Percentiles rank a stretch among this genome's conserved stretches.
Conservation (phyloP, 2,113 vertebrate genomes). For the Alosa alosa region DNA sequence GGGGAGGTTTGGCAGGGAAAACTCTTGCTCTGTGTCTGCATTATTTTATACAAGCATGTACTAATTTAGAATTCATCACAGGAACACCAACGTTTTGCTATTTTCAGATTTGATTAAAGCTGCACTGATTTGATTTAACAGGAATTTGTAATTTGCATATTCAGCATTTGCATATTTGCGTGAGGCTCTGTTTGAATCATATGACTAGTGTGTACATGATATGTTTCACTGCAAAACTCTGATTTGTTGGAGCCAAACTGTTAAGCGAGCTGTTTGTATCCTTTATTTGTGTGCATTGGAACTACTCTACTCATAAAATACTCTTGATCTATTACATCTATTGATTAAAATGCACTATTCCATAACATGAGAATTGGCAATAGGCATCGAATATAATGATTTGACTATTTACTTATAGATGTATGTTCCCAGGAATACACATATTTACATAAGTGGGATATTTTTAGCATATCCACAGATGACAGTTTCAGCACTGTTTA, state of each 20-base stretch:
- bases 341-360: background rate
- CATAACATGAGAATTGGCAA: background rate
- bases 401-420: background rate
- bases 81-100: background rate
- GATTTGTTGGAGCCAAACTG: background rate
- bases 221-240: background rate
- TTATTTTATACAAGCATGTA: background rate
- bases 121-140: conserved; percentile 3
- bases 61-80: conserved; percentile 5
- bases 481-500: background rate
- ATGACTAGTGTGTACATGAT: background rate
- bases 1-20: background rate
- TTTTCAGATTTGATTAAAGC: conserved; percentile 6
- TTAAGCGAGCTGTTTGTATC: background rate
- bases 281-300: background rate
- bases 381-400: background rate
- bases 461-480: background rate
- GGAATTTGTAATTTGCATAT: background rate
- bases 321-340: background rate
- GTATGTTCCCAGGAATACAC: background rate
- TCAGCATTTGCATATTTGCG: background rate
- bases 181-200: background rate
- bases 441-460: background rate
- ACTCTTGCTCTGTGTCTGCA: background rate
- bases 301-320: background rate